Conservation (phyloP, 2,113 vertebrate species). For the Oreotrochilus melanogaster region DNA sequence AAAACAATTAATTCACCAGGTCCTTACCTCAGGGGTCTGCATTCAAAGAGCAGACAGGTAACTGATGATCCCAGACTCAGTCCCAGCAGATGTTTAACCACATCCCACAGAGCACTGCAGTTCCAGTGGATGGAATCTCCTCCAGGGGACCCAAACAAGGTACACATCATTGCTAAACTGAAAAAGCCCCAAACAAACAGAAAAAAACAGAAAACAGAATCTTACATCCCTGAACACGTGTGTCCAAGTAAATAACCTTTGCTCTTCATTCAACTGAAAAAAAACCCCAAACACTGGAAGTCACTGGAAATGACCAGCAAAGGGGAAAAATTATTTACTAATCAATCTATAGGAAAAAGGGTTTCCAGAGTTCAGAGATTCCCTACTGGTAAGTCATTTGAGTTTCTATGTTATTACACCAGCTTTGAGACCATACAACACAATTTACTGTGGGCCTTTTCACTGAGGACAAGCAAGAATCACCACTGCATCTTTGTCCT, state of each 20-base stretch:
- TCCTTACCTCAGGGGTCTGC: neutral
- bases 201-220: constrained; percentile 8
- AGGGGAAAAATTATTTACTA: neutral
- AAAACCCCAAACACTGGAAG: neutral
- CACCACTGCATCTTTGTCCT: neutral
- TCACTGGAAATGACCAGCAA: neutral
- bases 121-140: neutral
- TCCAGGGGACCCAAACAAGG: neutral
- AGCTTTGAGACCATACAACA: neutral
- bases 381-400: neutral
- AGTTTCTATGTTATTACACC: neutral
- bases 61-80: neutral
- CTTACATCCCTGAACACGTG: neutral
- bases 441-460: neutral
- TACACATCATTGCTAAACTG: neutral
- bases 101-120: neutral
- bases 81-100: neutral
- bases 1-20: neutral
- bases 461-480: neutral
- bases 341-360: neutral
- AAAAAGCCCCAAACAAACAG: no score
- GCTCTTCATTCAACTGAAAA: constrained; percentile 6
- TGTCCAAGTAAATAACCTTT: neutral
- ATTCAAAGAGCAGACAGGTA: neutral
- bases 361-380: constrained; percentile 31